These are phyloP conservation scores for Xestia ashworthii DNA, from an alignment of 2,888 invertebrate genomes.

Conservation along the genomic window DNA sequence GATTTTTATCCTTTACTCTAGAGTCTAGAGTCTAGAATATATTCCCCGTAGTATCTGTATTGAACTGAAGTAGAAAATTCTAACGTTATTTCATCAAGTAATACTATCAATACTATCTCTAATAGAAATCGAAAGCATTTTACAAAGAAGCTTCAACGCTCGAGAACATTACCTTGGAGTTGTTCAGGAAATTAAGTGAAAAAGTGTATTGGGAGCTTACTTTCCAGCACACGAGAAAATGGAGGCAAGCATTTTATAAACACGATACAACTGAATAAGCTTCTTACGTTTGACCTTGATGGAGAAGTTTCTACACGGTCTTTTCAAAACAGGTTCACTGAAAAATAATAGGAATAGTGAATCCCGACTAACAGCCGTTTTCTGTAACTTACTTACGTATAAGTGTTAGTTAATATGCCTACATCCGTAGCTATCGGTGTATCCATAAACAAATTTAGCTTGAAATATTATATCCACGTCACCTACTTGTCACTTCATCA, in stretches of 20 bases:
- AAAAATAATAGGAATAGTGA: not conserved
- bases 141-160: constrained; percentile 46
- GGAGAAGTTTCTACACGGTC: not conserved
- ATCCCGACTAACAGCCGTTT: not conserved
- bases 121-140: constrained; percentile 52
- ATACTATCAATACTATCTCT: constrained; percentile 48
- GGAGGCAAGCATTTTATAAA: constrained; percentile 21
- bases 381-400: too few relatives aligned
- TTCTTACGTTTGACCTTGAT: constrained; percentile 13
- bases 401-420: too few relatives aligned
- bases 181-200: constrained; percentile 54
- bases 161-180: constrained; percentile 26
- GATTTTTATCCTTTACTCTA: not conserved
- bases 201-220: constrained; percentile 32
- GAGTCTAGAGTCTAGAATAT: not conserved
- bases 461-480: too few relatives aligned
- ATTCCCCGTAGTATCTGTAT: not conserved
- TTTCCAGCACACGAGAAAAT: constrained; percentile 38
- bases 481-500: too few relatives aligned
- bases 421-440: too few relatives aligned
- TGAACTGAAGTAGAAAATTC: constrained; percentile 20
- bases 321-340: too few relatives aligned
- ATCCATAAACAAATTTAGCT: too few relatives aligned
- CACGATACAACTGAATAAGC: constrained; percentile 9
- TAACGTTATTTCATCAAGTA: constrained; percentile 42